Conservation (phyloP, 2,113 vertebrate species). For the Terrapene triunguis region DNA sequence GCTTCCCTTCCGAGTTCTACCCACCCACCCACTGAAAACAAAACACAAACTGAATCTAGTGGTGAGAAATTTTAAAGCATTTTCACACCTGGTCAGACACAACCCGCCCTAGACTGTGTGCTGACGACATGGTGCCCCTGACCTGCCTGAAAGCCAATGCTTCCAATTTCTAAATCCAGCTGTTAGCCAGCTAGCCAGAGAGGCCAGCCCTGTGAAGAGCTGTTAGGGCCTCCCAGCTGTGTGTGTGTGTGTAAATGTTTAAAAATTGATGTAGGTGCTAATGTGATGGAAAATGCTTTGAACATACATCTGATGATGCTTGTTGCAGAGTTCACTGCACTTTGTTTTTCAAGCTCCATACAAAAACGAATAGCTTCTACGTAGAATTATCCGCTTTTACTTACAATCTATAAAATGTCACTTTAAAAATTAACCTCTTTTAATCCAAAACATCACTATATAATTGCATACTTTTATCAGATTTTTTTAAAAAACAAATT, state of each 20-base stretch:
- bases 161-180: background rate
- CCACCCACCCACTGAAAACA: background rate
- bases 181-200: fast-evolving
- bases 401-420: background rate
- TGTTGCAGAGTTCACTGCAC: slow-evolving; percentile 9
- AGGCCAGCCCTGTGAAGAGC: background rate
- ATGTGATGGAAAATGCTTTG: background rate
- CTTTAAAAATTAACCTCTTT: background rate
- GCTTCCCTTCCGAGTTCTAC: fast-evolving
- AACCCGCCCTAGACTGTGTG: background rate
- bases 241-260: background rate
- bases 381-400: slow-evolving; percentile 44
- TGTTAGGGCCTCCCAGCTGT: background rate
- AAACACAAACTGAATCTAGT: background rate
- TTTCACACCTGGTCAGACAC: background rate
- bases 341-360: slow-evolving; percentile 33
- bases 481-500: background rate
- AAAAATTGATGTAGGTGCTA: background rate
- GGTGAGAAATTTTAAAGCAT: background rate
- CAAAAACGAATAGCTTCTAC: slow-evolving; percentile 23
- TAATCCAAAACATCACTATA: background rate
- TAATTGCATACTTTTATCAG: slow-evolving; percentile 35
- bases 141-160: background rate
- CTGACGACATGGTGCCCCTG: background rate
- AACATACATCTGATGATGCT: background rate